Conservation (phyloP, 2,888 invertebrate genomes). For the Cantharis nigra region DNA sequence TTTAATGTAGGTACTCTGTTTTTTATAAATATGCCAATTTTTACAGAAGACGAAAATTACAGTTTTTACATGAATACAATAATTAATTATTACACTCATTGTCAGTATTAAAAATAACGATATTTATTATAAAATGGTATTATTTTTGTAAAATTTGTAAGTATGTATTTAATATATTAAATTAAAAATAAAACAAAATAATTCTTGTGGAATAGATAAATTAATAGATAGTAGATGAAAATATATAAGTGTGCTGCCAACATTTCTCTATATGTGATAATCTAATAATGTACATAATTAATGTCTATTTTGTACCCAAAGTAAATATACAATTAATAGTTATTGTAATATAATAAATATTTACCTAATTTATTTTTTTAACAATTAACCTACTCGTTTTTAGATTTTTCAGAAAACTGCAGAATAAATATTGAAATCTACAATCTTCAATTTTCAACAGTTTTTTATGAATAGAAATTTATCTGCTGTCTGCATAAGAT, state of each 20-base stretch:
- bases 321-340: constrained; percentile 3
- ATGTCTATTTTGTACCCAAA: constrained; percentile 27
- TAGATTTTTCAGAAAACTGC: not conserved
- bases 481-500: no score
- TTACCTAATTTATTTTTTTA: not conserved
- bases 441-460: no score
- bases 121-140: not conserved
- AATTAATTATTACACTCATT: not conserved
- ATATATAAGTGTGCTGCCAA: constrained; percentile 27
- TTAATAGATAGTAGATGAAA: not conserved
- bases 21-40: not conserved
- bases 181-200: not conserved
- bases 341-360: not conserved
- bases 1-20: not conserved
- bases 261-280: constrained; percentile 24
- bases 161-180: not conserved
- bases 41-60: not conserved
- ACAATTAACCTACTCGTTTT: not conserved
- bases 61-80: not conserved
- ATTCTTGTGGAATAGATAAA: not conserved
- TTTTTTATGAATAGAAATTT: no score
- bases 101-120: not conserved
- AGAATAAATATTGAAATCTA: no score
- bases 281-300: constrained; percentile 20
- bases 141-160: not conserved